Percentiles rank a stretch among this genome's conserved stretches.
Evolutionary conservation across 1,140 invertebrate species (phyloP).

Genomic region (Reticulitermes speratus): DNA sequence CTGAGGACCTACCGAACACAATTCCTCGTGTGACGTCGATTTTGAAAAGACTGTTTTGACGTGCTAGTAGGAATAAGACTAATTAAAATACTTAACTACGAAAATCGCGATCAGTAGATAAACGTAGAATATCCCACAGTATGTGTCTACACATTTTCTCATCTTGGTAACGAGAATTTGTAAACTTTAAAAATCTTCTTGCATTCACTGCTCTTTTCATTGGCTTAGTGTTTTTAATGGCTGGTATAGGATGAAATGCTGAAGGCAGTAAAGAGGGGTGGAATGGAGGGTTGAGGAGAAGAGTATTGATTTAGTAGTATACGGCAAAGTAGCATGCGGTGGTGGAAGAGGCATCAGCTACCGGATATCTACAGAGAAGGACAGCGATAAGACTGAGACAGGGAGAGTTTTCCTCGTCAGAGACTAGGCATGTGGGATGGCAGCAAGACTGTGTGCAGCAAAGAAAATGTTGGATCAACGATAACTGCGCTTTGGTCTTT

Average conservation of each 20-base stretch:
- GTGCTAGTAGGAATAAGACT: too few relatives aligned
- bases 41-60: too few relatives aligned
- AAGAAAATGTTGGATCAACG: neutral
- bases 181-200: too few relatives aligned
- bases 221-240: slow-evolving; percentile 8
- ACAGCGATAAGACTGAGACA: neutral
- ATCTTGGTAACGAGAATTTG: too few relatives aligned
- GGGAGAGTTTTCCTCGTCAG: neutral
- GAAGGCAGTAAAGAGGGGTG: neutral
- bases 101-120: too few relatives aligned
- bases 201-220: neutral
- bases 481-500: neutral
- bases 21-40: too few relatives aligned
- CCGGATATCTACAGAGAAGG: neutral
- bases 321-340: slow-evolving; percentile 7
- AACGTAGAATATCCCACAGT: too few relatives aligned
- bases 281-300: neutral
- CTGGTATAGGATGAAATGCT: neutral
- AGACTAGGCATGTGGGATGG: neutral
- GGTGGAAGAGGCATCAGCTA: neutral
- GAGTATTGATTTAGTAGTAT: slow-evolving; percentile 10
- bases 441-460: neutral
- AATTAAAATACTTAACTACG: too few relatives aligned
- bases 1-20: too few relatives aligned
- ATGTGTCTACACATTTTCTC: too few relatives aligned